Evolutionary conservation across 2,888 invertebrate species (phyloP).

Genomic region (Ophion ellenae): DNA sequence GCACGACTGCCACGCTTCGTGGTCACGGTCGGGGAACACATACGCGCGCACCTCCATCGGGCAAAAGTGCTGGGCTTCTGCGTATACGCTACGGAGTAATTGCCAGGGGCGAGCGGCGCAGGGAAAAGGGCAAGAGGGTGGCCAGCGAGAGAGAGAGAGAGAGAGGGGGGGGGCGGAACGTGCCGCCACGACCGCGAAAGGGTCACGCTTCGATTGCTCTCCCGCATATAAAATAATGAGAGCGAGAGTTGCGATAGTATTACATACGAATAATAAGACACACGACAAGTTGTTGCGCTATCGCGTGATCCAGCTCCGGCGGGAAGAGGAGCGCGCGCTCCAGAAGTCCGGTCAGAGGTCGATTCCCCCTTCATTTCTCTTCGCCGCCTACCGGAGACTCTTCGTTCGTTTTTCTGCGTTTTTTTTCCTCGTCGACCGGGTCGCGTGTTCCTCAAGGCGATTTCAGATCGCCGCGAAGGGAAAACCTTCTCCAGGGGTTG

Average conservation of each 20-base stretch:
- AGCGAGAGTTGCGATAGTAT: conserved; percentile 42
- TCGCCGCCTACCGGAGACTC: not conserved
- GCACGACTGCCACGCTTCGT: conserved; percentile 83
- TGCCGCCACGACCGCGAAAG: conserved; percentile 68
- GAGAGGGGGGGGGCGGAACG: conserved; percentile 69
- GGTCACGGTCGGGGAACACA: conserved; percentile 81
- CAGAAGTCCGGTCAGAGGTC: conserved; percentile 57
- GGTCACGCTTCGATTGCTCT: conserved; percentile 80
- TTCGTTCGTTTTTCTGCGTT: not conserved
- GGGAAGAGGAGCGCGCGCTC: conserved; percentile 22
- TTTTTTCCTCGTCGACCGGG: not conserved
- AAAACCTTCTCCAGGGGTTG: not conserved
- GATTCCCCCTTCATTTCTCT: conserved; percentile 9
- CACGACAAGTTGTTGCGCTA: conserved; percentile 66
- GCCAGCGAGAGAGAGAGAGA: conserved; percentile 4
- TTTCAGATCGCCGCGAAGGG: not conserved
- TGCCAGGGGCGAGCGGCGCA: not conserved
- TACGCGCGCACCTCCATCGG: conserved; percentile 43
- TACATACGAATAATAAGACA: conserved; percentile 46
- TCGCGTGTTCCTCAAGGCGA: conserved; percentile 33
- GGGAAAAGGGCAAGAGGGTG: conserved; percentile 16
- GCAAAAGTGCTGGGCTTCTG: conserved; percentile 58
- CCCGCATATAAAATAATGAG: conserved; percentile 58
- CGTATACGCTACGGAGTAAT: conserved; percentile 12
- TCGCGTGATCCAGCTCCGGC: conserved; percentile 48